Percentiles rank a stretch among this genome's conserved stretches.
phyloP scores from a whole-genome alignment of 2,113 vertebrate genomes.

The Lamprologus tigripictilis region DNA sequence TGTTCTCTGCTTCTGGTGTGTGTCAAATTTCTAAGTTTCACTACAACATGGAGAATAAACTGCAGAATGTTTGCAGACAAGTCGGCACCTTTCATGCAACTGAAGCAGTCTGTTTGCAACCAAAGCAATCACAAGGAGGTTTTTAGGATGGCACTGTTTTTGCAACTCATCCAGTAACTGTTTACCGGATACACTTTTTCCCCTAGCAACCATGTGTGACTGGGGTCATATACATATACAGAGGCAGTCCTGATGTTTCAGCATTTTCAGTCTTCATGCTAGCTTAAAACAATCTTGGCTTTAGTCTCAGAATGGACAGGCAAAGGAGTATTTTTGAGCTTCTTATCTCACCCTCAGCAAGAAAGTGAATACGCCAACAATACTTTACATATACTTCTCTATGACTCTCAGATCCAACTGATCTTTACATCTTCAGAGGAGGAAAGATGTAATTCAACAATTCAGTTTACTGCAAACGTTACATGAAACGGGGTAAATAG shows the following conservation, averaged over 20 bases:
- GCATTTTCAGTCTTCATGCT: neutral
- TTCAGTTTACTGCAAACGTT: neutral
- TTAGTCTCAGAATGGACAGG: neutral
- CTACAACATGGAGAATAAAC: neutral
- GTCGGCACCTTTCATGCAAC: neutral
- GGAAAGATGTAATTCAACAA: neutral
- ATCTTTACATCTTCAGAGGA: neutral
- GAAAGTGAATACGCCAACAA: neutral
- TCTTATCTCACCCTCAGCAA: neutral
- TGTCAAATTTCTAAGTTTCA: neutral
- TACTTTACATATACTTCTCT: neutral
- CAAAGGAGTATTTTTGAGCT: neutral
- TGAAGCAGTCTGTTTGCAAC: neutral
- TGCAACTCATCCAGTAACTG: neutral
- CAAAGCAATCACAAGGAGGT: neutral
- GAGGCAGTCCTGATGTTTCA: neutral
- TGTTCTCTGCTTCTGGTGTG: neutral
- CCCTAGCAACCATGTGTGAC: neutral
- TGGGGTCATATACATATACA: neutral
- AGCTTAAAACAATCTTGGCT: neutral
- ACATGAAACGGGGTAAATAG: neutral
- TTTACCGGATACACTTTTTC: neutral
- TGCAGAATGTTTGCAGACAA: neutral
- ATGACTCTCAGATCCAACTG: neutral
- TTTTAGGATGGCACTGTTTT: neutral